These are phyloP conservation scores for Druceiella hillmani DNA, from an alignment of 2,888 invertebrate genomes.

Conservation along the genomic window DNA sequence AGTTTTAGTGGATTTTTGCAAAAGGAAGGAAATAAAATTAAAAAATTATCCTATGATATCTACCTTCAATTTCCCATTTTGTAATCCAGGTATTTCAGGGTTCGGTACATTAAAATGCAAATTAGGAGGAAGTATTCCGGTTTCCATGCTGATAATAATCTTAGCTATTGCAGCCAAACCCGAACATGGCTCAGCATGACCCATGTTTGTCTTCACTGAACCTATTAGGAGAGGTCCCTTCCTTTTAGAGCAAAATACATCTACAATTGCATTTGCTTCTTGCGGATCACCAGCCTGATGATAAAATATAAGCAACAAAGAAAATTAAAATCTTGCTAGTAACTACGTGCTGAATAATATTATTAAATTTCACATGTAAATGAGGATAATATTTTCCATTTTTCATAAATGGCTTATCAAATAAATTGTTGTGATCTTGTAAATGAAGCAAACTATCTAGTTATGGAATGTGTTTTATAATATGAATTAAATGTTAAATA, in stretches of 20 bases:
- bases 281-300: slow-evolving; percentile 86
- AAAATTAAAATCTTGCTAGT: too few species aligned
- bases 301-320: neutral
- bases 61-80: slow-evolving; percentile 79
- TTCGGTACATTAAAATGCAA: slow-evolving; percentile 86
- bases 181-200: slow-evolving; percentile 93
- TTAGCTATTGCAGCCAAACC: slow-evolving; percentile 90
- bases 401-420: too few species aligned
- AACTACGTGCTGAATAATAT: too few species aligned
- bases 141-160: slow-evolving; percentile 89
- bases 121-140: slow-evolving; percentile 83
- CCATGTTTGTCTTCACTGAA: slow-evolving; percentile 98
- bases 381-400: too few species aligned
- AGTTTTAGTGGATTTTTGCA: too few species aligned
- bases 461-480: too few species aligned
- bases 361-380: too few species aligned
- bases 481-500: too few species aligned
- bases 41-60: too few species aligned
- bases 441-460: too few species aligned
- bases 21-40: too few species aligned
- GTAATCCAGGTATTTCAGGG: slow-evolving; percentile 83
- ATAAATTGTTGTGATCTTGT: too few species aligned
- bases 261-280: slow-evolving; percentile 92
- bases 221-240: slow-evolving; percentile 81
- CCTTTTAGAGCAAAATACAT: slow-evolving; percentile 82